Conservation (phyloP, 2,888 invertebrate genomes). For the Dynastes hyllus region DNA sequence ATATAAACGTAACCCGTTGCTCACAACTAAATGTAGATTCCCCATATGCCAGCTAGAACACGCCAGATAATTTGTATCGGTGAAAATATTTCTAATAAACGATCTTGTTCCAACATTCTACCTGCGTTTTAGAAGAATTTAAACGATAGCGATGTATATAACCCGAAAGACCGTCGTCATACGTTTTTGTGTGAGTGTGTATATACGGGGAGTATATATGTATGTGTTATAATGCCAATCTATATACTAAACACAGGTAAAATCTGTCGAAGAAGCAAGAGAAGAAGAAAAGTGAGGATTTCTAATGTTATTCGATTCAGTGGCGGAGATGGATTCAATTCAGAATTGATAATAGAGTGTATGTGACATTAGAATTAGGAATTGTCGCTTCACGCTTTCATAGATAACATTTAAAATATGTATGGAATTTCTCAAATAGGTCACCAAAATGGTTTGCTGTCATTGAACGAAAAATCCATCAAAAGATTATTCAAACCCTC, state of each 20-base stretch:
- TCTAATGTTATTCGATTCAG: not conserved
- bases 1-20: conserved; percentile 6
- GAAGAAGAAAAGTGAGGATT: not conserved
- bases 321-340: not conserved
- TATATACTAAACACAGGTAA: not conserved
- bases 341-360: too few species aligned
- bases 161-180: conserved; percentile 38
- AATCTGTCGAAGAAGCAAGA: not conserved
- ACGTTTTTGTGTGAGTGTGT: not conserved
- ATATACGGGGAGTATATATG: not conserved
- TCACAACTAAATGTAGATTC: not conserved
- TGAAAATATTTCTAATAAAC: conserved; percentile 49
- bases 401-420: too few species aligned
- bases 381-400: too few species aligned
- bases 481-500: too few species aligned
- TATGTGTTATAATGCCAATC: conserved; percentile 5
- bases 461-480: too few species aligned
- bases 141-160: conserved; percentile 40
- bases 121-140: conserved; percentile 47
- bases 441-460: too few species aligned
- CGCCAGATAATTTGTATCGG: conserved; percentile 46
- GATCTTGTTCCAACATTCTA: conserved; percentile 47
- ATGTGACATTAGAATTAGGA: too few species aligned
- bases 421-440: too few species aligned
- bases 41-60: not conserved